Conservation (phyloP, 2,888 invertebrate genomes). For the Platycheirus rosarum region DNA sequence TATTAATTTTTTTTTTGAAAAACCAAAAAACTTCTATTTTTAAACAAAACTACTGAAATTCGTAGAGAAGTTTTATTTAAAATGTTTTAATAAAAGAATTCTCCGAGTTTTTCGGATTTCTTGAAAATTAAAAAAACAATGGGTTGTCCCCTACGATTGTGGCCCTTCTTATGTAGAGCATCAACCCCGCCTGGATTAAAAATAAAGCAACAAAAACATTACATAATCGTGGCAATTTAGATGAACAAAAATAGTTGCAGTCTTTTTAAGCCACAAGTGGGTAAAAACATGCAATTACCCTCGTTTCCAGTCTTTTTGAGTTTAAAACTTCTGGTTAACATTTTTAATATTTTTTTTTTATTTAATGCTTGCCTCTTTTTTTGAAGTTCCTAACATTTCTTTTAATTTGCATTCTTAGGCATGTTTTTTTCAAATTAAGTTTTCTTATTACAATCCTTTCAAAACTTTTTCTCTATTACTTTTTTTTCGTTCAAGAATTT, state of each 20-base stretch:
- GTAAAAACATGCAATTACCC: constrained; percentile 8
- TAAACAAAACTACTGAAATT: too few species aligned
- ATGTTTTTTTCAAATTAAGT: constrained; percentile 4
- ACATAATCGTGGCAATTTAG: constrained; percentile 9
- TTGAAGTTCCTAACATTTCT: background rate
- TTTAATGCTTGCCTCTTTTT: constrained; percentile 10
- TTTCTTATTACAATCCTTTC: background rate
- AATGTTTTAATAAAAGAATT: too few species aligned
- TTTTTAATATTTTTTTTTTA: background rate
- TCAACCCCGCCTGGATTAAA: too few species aligned
- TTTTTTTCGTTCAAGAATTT: background rate
- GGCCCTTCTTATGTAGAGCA: too few species aligned
- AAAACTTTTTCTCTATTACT: background rate
- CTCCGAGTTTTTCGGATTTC: too few species aligned
- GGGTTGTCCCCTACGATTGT: too few species aligned
- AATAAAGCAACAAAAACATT: background rate
- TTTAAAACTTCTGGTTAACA: constrained; percentile 1
- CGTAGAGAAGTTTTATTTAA: too few species aligned
- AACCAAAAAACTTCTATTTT: too few species aligned
- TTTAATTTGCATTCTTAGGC: constrained; percentile 23
- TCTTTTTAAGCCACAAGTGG: constrained; percentile 2
- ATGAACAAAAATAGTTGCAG: constrained; percentile 1
- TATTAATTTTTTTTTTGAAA: too few species aligned
- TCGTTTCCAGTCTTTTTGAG: too few species aligned
- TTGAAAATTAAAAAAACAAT: too few species aligned